Conservation (phyloP, 2,888 invertebrate species). For the Dyspetes luteomarginatus region DNA sequence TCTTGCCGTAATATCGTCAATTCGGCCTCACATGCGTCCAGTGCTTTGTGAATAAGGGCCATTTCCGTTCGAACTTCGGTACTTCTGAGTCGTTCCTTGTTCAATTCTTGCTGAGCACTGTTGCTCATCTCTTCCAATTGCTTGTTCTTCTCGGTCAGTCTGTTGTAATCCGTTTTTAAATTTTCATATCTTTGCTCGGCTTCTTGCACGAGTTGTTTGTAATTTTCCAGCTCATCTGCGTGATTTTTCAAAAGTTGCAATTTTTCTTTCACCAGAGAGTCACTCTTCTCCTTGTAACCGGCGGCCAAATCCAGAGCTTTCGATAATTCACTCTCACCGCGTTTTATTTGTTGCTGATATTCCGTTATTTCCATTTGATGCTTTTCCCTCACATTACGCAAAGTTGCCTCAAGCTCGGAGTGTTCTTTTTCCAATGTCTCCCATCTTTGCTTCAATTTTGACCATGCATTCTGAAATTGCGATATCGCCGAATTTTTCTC, state of each 20-base stretch:
- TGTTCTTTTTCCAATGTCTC: slow-evolving; percentile 81
- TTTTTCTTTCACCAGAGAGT: slow-evolving; percentile 78
- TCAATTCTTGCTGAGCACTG: slow-evolving; percentile 78
- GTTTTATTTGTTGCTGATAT: slow-evolving; percentile 85
- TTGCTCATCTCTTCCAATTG: slow-evolving; percentile 76
- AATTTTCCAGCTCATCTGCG: slow-evolving; percentile 80
- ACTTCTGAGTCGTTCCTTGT: slow-evolving; percentile 77
- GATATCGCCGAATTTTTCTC: slow-evolving; percentile 89
- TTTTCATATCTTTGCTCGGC: slow-evolving; percentile 78
- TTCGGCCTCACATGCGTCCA: slow-evolving; percentile 82
- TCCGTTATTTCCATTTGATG: slow-evolving; percentile 84
- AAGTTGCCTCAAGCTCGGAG: slow-evolving; percentile 79
- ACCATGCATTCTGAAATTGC: slow-evolving; percentile 88
- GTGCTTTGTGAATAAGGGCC: slow-evolving; percentile 79
- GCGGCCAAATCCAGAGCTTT: slow-evolving; percentile 88
- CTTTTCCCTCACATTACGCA: slow-evolving; percentile 84
- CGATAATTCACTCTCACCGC: slow-evolving; percentile 89
- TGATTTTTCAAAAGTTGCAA: slow-evolving; percentile 78
- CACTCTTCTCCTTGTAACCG: slow-evolving; percentile 82
- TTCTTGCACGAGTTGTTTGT: slow-evolving; percentile 78
- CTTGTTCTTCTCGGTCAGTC: slow-evolving; percentile 75
- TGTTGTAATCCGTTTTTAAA: slow-evolving; percentile 75
- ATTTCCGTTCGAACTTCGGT: slow-evolving; percentile 80
- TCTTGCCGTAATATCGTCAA: slow-evolving; percentile 83
- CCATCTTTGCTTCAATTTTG: slow-evolving; percentile 84